Evolutionary conservation across 2,797 vertebrate species (phyloP).

Genomic region (Sylvia borin): DNA sequence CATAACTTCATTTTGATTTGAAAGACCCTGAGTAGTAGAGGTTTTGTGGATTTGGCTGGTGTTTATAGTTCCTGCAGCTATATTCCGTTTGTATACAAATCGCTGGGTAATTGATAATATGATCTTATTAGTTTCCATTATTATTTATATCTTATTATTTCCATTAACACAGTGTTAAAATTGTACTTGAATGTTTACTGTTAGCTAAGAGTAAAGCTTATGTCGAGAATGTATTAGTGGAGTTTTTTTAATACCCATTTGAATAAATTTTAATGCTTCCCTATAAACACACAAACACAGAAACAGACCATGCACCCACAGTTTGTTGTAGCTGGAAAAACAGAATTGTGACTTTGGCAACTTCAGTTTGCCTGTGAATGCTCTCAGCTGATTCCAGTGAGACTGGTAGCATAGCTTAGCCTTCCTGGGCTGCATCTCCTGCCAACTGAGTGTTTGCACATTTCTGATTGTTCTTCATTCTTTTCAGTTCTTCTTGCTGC

Average conservation of each 20-base stretch:
- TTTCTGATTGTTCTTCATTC: not conserved
- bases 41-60: not conserved
- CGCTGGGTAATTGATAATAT: not conserved
- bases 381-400: not conserved
- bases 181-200: not conserved
- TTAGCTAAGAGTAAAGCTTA: not conserved
- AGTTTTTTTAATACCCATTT: not conserved
- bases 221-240: not conserved
- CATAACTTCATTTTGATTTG: not conserved
- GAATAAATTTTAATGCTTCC: not conserved
- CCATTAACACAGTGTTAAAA: not conserved
- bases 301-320: not conserved
- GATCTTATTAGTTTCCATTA: not conserved
- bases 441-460: fast-evolving
- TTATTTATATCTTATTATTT: no score
- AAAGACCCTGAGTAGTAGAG: not conserved
- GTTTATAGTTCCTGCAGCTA: not conserved
- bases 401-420: not conserved
- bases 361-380: not conserved
- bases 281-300: not conserved
- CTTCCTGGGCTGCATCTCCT: not conserved
- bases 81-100: not conserved
- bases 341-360: not conserved
- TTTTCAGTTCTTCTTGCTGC: not conserved
- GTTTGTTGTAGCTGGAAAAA: not conserved